These are phyloP conservation scores for rat (Rattus norvegicus) DNA, from an alignment of 2,113 vertebrate genomes.

Conservation along the genomic window GRCr8 NC_086019.1:225578001-225578500, in stretches of 20 bases:
- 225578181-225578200: background rate
- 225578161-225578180: conserved; percentile 51
- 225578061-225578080: conserved; percentile 32
- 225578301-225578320: conserved; percentile 40
- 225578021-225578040: background rate
- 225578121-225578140: background rate
- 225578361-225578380: conserved; percentile 29
- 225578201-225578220: conserved; percentile 36
- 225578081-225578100: conserved; percentile 5
- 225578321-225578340: background rate
- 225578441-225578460: conserved; percentile 32
- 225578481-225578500: conserved; percentile 14
- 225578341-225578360: background rate
- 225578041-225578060: background rate
- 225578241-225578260: conserved; percentile 17
- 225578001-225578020: background rate
- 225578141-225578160: background rate
- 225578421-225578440: background rate
- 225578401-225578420: conserved; percentile 1
- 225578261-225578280: conserved; percentile 31
- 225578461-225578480: background rate
- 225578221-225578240: background rate
- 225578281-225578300: conserved; percentile 48
- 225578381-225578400: background rate
- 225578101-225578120: conserved; percentile 21